Evolutionary conservation across 1,140 invertebrate genomes (phyloP).

Genomic region (Drosophila pruinosa): DNA sequence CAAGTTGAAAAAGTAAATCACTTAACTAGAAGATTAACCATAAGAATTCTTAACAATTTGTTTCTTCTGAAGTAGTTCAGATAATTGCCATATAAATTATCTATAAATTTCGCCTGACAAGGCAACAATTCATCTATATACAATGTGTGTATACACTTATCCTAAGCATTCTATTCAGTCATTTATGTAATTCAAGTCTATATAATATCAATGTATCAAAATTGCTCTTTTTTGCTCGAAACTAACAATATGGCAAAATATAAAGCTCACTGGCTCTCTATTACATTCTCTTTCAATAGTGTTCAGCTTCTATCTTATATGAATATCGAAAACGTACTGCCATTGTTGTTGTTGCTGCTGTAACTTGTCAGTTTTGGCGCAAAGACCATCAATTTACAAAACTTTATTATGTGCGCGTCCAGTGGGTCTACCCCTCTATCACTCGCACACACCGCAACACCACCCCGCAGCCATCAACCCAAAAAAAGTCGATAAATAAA

Average conservation of each 20-base stretch:
- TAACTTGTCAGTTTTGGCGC: conserved; percentile 78
- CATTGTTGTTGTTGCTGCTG: conserved; percentile 47
- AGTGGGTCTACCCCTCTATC: conserved; percentile 33
- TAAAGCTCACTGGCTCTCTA: conserved; percentile 10
- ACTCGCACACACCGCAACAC: neutral
- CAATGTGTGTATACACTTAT: neutral
- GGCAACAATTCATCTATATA: conserved; percentile 40
- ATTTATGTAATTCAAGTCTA: conserved; percentile 7
- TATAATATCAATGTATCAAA: conserved; percentile 32
- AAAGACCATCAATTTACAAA: conserved; percentile 80
- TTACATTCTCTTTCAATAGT: conserved; percentile 8
- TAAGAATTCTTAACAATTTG: too few relatives aligned
- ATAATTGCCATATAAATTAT: too few relatives aligned
- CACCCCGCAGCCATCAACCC: neutral
- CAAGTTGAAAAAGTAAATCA: too few relatives aligned
- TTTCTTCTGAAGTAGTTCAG: too few relatives aligned
- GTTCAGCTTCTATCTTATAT: conserved; percentile 47
- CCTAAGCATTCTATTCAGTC: neutral
- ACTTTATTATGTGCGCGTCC: conserved; percentile 79
- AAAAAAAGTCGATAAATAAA: conserved; percentile 5
- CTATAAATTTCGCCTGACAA: conserved; percentile 58
- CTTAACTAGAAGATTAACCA: too few relatives aligned
- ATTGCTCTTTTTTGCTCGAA: conserved; percentile 5
- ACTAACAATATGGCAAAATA: conserved; percentile 42
- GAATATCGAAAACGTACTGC: conserved; percentile 58